Conservation (phyloP, 1,140 invertebrate genomes). For the Cydia fagiglandana region DNA sequence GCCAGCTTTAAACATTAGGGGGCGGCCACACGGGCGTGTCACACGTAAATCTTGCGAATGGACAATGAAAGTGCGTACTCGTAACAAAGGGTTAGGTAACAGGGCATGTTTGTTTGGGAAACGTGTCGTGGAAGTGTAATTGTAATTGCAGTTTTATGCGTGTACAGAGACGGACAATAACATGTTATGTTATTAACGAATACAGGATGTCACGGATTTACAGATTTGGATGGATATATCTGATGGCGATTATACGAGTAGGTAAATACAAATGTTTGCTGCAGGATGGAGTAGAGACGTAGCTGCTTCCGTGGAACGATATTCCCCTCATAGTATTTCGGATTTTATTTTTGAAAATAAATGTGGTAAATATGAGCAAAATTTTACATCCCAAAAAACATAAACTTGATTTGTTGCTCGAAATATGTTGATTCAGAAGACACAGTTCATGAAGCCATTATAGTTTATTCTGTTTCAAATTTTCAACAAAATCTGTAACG, state of each 20-base stretch:
- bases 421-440: too few species aligned
- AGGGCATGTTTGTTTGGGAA: background rate
- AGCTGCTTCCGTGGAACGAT: too few species aligned
- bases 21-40: conserved; percentile 7
- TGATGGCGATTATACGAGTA: too few species aligned
- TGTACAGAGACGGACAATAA: background rate
- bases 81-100: conserved; percentile 24
- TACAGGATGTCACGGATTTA: too few species aligned
- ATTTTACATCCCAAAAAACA: too few species aligned
- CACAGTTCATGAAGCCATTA: too few species aligned
- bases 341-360: too few species aligned
- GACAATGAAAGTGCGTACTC: conserved; percentile 19
- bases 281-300: too few species aligned
- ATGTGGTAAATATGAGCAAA: too few species aligned
- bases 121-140: background rate
- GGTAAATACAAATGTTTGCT: too few species aligned
- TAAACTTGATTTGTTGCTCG: background rate
- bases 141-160: background rate
- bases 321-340: too few species aligned
- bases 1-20: conserved; percentile 2
- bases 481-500: background rate
- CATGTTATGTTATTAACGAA: background rate
- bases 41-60: conserved; percentile 7
- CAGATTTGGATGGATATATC: too few species aligned
- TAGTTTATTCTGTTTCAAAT: background rate